A percentile compares a stretch with the other conserved stretches of the same genome.
Conservation (phyloP, 2,888 invertebrate genomes). For the Hydriomena furcata region DNA sequence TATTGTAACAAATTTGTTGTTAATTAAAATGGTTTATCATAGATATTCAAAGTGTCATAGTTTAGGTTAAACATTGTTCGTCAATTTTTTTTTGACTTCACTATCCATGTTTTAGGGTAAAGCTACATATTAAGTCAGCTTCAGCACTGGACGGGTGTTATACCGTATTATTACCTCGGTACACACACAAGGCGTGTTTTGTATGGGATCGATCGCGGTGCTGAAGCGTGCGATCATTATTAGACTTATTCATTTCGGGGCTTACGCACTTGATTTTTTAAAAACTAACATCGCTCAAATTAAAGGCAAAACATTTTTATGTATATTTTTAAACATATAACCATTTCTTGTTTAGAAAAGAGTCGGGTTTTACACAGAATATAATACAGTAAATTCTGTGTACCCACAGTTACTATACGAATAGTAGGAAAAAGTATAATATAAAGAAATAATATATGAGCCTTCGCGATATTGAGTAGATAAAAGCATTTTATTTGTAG, state of each 20-base stretch:
- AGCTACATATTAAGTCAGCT: not conserved
- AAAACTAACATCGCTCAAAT: not conserved
- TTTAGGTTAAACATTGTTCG: not conserved
- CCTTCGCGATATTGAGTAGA: conserved; percentile 6
- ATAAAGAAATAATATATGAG: not conserved
- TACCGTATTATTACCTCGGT: too few relatives aligned
- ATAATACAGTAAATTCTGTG: not conserved
- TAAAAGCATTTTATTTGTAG: conserved; percentile 12
- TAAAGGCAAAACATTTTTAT: not conserved
- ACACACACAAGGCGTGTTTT: too few relatives aligned
- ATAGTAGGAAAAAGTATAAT: too few relatives aligned
- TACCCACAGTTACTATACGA: not conserved
- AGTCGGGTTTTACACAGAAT: too few relatives aligned
- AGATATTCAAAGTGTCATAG: too few relatives aligned
- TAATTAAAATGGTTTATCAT: not conserved
- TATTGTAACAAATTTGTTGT: not conserved
- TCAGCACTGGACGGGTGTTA: not conserved
- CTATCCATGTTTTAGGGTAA: not conserved
- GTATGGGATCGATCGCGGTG: too few relatives aligned
- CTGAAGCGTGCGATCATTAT: too few relatives aligned
- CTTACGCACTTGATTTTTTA: not conserved
- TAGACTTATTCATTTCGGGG: conserved; percentile 6
- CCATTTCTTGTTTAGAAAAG: too few relatives aligned
- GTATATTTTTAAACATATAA: too few relatives aligned
- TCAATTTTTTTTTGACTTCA: not conserved